Percentiles rank a stretch among this genome's conserved stretches.
These are phyloP conservation scores for Dryobotodes eremita DNA, from an alignment of 2,888 invertebrate species.

Conservation along the genomic window DNA sequence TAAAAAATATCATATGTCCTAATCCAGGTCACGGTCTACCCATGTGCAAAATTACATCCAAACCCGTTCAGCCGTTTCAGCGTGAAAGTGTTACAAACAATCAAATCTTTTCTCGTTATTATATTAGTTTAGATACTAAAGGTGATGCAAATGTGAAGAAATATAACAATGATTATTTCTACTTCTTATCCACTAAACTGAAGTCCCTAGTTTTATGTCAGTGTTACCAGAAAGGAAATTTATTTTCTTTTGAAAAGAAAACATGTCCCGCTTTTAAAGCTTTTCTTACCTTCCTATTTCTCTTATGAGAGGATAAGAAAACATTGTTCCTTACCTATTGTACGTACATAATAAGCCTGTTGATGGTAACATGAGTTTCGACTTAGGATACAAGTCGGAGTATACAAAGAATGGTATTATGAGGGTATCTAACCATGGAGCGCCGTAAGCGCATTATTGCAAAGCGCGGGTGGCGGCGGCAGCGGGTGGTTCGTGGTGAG, in stretches of 20 bases:
- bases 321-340: conserved; percentile 76
- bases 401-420: conserved; percentile 86
- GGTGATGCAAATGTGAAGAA: background rate
- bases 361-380: conserved; percentile 85
- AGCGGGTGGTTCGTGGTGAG: conserved; percentile 73
- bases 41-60: no score
- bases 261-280: conserved; percentile 64
- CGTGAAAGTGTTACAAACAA: no score
- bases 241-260: conserved; percentile 66
- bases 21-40: no score
- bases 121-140: background rate
- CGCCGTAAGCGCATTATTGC: conserved; percentile 88
- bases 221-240: conserved; percentile 57
- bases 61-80: no score
- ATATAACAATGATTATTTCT: background rate
- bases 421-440: conserved; percentile 82
- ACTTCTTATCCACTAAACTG: conserved; percentile 10
- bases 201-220: conserved; percentile 39
- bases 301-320: conserved; percentile 75
- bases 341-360: conserved; percentile 76
- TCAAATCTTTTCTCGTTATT: no score
- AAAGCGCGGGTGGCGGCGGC: conserved; percentile 77
- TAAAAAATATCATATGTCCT: no score
- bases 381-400: conserved; percentile 83
- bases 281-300: conserved; percentile 71